A percentile compares a stretch with the other conserved stretches of the same genome.
Conservation (phyloP, 1,140 invertebrate genomes). For the Lepidurus couesii region DNA sequence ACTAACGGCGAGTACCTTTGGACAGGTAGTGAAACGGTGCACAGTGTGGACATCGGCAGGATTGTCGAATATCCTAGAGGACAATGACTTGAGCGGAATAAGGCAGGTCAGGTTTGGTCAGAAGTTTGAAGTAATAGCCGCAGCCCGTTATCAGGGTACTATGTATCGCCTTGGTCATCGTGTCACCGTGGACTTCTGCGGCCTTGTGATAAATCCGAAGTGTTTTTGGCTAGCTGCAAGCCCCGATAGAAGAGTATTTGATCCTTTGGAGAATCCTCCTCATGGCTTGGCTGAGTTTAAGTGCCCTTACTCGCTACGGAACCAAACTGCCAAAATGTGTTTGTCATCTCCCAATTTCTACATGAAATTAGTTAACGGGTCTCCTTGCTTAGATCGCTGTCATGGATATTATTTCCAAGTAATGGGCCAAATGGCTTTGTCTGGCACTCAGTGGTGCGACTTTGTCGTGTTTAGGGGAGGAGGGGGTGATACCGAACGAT, state of each 20-base stretch:
- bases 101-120: background rate
- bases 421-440: conserved; percentile 24
- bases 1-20: conserved; percentile 27
- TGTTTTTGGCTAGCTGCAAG: conserved; percentile 23
- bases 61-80: conserved; percentile 1
- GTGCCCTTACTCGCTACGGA: conserved; percentile 26
- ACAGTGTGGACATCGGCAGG: background rate
- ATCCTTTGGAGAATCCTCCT: conserved; percentile 20
- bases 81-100: conserved; percentile 23
- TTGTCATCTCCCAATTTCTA: conserved; percentile 26
- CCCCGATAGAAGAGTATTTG: conserved; percentile 25
- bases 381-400: conserved; percentile 12
- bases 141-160: conserved; percentile 15
- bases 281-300: conserved; percentile 22
- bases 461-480: too few species aligned
- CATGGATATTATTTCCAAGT: conserved; percentile 23
- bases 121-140: conserved; percentile 28
- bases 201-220: conserved; percentile 5
- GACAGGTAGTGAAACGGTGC: conserved; percentile 17
- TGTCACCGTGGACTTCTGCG: conserved; percentile 14
- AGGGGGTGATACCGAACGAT: too few species aligned
- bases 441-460: too few species aligned
- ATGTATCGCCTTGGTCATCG: conserved; percentile 22
- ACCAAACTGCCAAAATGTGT: background rate
- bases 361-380: background rate